Conservation (phyloP, 2,113 vertebrate genomes). For the Gasterosteus nipponicus region DNA sequence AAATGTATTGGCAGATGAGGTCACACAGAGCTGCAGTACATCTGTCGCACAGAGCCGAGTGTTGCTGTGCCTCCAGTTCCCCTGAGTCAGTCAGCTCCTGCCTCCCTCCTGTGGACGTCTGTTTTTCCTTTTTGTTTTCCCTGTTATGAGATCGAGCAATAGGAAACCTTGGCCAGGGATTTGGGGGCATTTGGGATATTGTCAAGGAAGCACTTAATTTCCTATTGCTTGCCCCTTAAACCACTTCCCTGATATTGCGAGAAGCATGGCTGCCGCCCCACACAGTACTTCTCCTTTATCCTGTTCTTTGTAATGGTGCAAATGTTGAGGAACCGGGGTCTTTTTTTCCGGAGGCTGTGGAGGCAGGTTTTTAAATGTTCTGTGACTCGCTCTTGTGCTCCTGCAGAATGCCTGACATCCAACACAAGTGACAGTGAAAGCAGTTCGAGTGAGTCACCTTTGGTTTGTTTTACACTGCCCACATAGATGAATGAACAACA, state of each 20-base stretch:
- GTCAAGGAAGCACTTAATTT: slow-evolving; percentile 80
- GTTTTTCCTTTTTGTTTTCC: slow-evolving; percentile 64
- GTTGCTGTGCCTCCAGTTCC: slow-evolving; percentile 29
- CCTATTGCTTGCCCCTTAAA: slow-evolving; percentile 76
- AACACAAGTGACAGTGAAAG: slow-evolving; percentile 99
- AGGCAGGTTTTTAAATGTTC: slow-evolving; percentile 28
- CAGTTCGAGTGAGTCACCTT: slow-evolving; percentile 96
- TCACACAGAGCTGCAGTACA: slow-evolving; percentile 39
- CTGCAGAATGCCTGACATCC: slow-evolving; percentile 97
- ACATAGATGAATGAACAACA: slow-evolving; percentile 46
- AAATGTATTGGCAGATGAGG: slow-evolving; percentile 55
- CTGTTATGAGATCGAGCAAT: slow-evolving; percentile 52
- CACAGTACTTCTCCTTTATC: slow-evolving; percentile 62
- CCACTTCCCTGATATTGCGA: slow-evolving; percentile 69
- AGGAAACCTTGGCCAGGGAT: slow-evolving; percentile 64
- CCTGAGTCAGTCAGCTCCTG: slow-evolving; percentile 43
- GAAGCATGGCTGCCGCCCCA: slow-evolving; percentile 54
- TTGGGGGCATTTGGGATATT: slow-evolving; percentile 62
- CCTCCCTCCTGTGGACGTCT: slow-evolving; percentile 43
- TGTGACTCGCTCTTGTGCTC: slow-evolving; percentile 47
- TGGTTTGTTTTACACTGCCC: slow-evolving; percentile 41
- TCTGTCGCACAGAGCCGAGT: slow-evolving; percentile 36
- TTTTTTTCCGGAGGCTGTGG: slow-evolving; percentile 7
- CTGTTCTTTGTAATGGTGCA: slow-evolving; percentile 23
- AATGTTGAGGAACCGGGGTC: slow-evolving; percentile 27